Evolutionary conservation across 2,113 vertebrate species (phyloP).

Genomic region (Motacilla alba): DNA sequence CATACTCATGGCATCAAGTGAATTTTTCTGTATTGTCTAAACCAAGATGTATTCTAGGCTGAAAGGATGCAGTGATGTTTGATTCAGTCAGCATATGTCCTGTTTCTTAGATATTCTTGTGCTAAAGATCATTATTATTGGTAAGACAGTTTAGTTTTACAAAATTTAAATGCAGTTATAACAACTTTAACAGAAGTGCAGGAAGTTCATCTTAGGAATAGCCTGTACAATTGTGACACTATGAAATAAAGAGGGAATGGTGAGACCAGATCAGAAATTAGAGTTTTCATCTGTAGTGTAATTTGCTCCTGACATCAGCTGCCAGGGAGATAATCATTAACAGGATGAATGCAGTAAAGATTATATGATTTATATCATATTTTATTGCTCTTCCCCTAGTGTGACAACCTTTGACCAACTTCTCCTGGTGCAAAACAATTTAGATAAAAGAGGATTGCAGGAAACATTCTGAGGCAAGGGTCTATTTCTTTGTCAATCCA

Average conservation of each 20-base stretch:
- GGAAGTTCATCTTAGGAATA: background rate
- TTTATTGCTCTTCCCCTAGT: background rate
- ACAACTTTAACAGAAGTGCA: background rate
- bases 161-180: background rate
- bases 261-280: background rate
- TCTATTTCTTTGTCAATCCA: background rate
- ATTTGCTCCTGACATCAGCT: background rate
- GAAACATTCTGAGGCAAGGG: background rate
- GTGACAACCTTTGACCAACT: background rate
- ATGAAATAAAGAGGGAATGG: background rate
- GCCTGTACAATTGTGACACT: background rate
- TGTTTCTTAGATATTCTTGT: background rate
- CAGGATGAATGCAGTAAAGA: background rate
- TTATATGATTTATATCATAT: background rate
- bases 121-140: background rate
- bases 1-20: background rate
- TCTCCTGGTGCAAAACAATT: background rate
- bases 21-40: background rate
- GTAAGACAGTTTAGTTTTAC: background rate
- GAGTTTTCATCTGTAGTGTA: background rate
- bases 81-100: background rate
- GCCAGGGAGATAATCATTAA: slow-evolving; percentile 28
- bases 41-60: background rate
- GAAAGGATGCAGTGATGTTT: background rate
- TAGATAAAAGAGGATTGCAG: background rate